phyloP scores from a whole-genome alignment of 1,140 invertebrate genomes.

The Apis cerana region DNA sequence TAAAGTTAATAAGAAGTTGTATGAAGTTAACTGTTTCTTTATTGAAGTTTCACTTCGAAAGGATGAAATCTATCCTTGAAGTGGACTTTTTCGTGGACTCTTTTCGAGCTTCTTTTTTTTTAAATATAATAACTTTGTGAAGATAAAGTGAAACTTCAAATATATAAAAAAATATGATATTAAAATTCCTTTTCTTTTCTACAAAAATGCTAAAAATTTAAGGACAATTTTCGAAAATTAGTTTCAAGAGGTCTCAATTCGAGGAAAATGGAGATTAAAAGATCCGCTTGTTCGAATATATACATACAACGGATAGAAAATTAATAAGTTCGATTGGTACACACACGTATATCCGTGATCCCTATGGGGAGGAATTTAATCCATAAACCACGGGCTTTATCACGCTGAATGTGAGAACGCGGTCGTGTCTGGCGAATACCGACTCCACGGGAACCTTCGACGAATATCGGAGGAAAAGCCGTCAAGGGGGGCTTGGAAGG shows the following conservation, averaged over 20 bases:
- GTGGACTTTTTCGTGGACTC: too few relatives aligned
- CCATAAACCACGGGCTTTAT: conserved; percentile 62
- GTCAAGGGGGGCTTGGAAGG: not conserved
- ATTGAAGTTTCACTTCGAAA: too few relatives aligned
- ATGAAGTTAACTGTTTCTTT: too few relatives aligned
- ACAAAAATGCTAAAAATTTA: too few relatives aligned
- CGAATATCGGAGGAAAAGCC: conserved; percentile 10
- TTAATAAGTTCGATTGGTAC: conserved; percentile 18
- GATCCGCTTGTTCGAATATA: not conserved
- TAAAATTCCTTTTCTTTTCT: too few relatives aligned
- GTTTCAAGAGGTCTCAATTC: not conserved
- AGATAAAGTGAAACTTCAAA: too few relatives aligned
- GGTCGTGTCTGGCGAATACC: conserved; percentile 55
- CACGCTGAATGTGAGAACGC: conserved; percentile 43
- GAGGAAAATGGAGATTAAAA: not conserved
- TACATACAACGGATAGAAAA: not conserved
- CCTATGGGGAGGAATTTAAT: conserved; percentile 39
- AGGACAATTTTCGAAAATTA: too few relatives aligned
- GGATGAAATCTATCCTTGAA: too few relatives aligned
- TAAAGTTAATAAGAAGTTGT: too few relatives aligned
- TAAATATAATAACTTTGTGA: too few relatives aligned
- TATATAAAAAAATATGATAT: too few relatives aligned
- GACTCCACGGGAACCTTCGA: conserved; percentile 30
- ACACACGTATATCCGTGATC: not conserved
- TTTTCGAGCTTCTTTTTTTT: too few relatives aligned